Evolutionary conservation across 1,140 invertebrate species (phyloP).

Genomic region (Eurosta solidaginis): DNA sequence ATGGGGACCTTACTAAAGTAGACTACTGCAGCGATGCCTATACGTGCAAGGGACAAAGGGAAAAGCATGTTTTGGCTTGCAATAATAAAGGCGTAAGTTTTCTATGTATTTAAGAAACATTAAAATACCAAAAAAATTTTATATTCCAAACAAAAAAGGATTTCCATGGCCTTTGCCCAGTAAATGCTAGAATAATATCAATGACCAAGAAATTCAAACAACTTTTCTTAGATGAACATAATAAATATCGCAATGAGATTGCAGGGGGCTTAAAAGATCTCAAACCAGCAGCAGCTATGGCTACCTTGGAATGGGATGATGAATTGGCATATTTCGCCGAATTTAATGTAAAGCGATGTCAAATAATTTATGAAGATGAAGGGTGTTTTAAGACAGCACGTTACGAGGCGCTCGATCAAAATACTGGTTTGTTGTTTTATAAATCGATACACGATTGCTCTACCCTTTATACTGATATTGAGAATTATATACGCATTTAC

Average conservation of each 20-base stretch:
- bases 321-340: slow-evolving; percentile 44
- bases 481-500: background rate
- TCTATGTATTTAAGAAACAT: too few relatives aligned
- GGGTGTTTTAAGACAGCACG: slow-evolving; percentile 39
- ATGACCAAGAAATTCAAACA: background rate
- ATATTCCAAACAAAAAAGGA: too few relatives aligned
- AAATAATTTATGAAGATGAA: slow-evolving; percentile 32
- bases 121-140: too few relatives aligned
- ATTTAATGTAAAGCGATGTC: slow-evolving; percentile 41
- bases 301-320: slow-evolving; percentile 39
- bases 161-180: background rate
- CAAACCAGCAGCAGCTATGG: slow-evolving; percentile 41
- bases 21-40: too few relatives aligned
- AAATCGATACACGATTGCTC: background rate
- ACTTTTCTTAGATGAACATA: slow-evolving; percentile 20
- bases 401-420: slow-evolving; percentile 2
- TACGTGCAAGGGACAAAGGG: too few relatives aligned
- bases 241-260: slow-evolving; percentile 32
- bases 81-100: too few relatives aligned
- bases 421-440: slow-evolving; percentile 30
- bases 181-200: slow-evolving; percentile 7
- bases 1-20: too few relatives aligned
- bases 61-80: too few relatives aligned
- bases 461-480: slow-evolving; percentile 11
- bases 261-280: slow-evolving; percentile 29